Conservation (phyloP, 2,888 invertebrate species). For the Tetanocera ferruginea region DNA sequence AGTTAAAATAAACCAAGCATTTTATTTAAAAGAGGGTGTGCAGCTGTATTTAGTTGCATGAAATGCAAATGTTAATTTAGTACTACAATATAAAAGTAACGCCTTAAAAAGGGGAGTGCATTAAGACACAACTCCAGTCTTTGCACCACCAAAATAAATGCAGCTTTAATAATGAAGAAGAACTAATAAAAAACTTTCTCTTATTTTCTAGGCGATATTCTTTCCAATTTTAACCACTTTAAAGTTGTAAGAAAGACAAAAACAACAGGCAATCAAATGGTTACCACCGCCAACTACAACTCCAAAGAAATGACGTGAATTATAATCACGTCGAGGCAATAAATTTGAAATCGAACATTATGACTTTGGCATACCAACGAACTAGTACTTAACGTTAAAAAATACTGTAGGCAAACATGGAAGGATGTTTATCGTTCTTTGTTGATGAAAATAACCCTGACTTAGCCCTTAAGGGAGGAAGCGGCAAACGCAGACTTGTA, state of each 20-base stretch:
- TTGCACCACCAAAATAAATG: background rate
- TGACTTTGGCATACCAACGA: slow-evolving; percentile 57
- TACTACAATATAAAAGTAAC: slow-evolving; percentile 24
- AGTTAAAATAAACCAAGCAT: background rate
- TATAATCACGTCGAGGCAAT: slow-evolving; percentile 68
- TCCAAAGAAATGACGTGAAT: slow-evolving; percentile 51
- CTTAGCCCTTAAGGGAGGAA: background rate
- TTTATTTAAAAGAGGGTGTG: slow-evolving; percentile 2
- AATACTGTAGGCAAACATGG: slow-evolving; percentile 11
- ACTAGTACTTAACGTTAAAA: slow-evolving; percentile 15
- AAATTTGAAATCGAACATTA: slow-evolving; percentile 65
- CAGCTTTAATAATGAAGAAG: background rate
- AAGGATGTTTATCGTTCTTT: background rate
- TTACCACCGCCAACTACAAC: background rate
- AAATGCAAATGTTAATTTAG: background rate
- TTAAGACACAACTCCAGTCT: background rate
- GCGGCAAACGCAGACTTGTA: background rate
- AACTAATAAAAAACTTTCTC: background rate
- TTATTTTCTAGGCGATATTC: too few species aligned
- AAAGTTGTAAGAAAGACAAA: slow-evolving; percentile 43
- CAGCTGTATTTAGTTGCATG: background rate
- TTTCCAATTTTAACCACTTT: background rate
- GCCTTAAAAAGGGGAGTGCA: slow-evolving; percentile 22
- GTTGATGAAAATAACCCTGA: background rate
- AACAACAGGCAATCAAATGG: slow-evolving; percentile 34